A percentile compares a stretch with the other conserved stretches of the same genome.
Evolutionary conservation across 2,113 vertebrate genomes (phyloP).

Genomic region (Circaetus cinerascens): DNA sequence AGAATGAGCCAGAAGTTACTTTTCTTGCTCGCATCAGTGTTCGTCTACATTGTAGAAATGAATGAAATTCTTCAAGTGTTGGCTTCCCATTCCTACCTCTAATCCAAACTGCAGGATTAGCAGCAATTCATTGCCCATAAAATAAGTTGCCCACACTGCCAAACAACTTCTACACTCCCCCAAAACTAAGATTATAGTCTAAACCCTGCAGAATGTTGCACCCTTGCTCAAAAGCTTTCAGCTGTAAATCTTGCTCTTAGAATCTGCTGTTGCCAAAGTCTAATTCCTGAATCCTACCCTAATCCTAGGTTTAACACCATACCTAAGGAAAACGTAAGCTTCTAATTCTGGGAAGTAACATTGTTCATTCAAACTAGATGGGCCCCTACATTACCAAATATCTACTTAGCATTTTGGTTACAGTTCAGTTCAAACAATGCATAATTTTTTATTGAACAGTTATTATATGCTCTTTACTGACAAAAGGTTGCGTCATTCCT

Average conservation of each 20-base stretch:
- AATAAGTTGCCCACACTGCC: background rate
- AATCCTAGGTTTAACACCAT: background rate
- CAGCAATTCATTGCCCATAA: background rate
- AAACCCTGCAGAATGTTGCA: background rate
- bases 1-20: background rate
- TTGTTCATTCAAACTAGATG: background rate
- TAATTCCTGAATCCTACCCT: background rate
- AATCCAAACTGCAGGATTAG: background rate
- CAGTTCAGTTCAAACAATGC: background rate
- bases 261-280: background rate
- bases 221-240: background rate
- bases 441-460: background rate
- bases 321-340: background rate
- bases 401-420: background rate
- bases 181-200: background rate
- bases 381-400: background rate
- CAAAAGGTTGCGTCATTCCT: background rate
- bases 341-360: background rate
- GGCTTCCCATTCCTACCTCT: background rate
- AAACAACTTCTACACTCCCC: background rate
- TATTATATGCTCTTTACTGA: background rate
- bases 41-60: background rate
- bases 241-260: background rate
- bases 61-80: background rate
- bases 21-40: background rate